phyloP scores from a whole-genome alignment of 2,113 vertebrate species.

The Coracopsis vasa region DNA sequence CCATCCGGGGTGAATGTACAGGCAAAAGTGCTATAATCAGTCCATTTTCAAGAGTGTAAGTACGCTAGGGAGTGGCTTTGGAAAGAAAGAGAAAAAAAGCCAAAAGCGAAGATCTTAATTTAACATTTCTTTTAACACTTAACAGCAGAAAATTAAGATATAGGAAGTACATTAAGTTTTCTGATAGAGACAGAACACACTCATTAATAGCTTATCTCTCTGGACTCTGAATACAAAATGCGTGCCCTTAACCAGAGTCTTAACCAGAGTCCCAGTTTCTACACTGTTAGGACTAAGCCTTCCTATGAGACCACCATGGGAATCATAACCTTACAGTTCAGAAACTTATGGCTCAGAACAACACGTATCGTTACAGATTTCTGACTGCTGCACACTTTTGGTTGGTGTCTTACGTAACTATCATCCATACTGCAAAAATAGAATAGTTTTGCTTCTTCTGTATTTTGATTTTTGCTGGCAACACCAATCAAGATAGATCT shows the following conservation, averaged over 20 bases:
- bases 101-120: neutral
- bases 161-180: neutral
- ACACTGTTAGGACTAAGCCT: neutral
- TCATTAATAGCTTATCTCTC: neutral
- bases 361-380: accelerated
- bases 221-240: neutral
- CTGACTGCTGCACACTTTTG: neutral
- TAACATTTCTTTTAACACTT: neutral
- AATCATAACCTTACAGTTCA: neutral
- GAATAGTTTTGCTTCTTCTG: neutral
- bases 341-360: neutral
- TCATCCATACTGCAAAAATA: neutral
- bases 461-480: neutral
- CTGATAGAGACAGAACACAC: neutral
- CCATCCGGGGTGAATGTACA: neutral
- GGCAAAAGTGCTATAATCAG: neutral
- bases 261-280: neutral
- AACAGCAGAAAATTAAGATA: neutral
- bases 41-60: neutral
- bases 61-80: neutral
- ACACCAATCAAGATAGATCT: neutral
- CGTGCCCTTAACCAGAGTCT: neutral
- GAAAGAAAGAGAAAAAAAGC: neutral
- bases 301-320: neutral
- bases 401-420: neutral